A percentile compares a stretch with the other conserved stretches of the same genome.
phyloP scores from a whole-genome alignment of 2,113 vertebrate species.

The Grallaria varia region DNA sequence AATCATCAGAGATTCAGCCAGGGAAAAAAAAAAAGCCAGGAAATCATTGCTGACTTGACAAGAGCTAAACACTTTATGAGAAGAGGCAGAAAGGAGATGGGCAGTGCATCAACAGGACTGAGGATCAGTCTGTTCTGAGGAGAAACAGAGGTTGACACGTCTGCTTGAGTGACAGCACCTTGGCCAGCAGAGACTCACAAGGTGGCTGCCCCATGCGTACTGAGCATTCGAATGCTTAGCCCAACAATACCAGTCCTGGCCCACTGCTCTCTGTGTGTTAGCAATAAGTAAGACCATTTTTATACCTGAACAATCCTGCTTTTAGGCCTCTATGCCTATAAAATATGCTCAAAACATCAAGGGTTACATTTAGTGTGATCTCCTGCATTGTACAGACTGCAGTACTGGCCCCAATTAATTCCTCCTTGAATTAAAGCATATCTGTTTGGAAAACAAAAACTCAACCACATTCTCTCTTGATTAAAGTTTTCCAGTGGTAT shows the following conservation, averaged over 20 bases:
- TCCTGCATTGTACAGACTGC: not conserved
- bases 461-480: not conserved
- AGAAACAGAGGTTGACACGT: not conserved
- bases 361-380: not conserved
- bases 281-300: not conserved
- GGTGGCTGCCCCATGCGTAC: constrained; percentile 12
- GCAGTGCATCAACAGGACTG: not conserved
- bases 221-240: constrained; percentile 31
- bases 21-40: not conserved
- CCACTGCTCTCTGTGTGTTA: not conserved
- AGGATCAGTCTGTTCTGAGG: not conserved
- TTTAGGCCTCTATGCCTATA: not conserved
- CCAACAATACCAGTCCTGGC: constrained; percentile 1
- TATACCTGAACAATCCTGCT: not conserved
- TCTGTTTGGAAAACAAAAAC: not conserved
- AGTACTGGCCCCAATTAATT: constrained; percentile 5
- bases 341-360: not conserved
- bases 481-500: not conserved
- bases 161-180: constrained; percentile 21
- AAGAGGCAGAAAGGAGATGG: not conserved
- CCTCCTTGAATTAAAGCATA: not conserved
- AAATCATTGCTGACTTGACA: not conserved
- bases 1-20: not conserved
- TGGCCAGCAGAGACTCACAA: not conserved
- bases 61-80: not conserved